Percentiles rank a stretch among this genome's conserved stretches.
Conservation (phyloP, 2,888 invertebrate genomes). For the Erebia aethiops region DNA sequence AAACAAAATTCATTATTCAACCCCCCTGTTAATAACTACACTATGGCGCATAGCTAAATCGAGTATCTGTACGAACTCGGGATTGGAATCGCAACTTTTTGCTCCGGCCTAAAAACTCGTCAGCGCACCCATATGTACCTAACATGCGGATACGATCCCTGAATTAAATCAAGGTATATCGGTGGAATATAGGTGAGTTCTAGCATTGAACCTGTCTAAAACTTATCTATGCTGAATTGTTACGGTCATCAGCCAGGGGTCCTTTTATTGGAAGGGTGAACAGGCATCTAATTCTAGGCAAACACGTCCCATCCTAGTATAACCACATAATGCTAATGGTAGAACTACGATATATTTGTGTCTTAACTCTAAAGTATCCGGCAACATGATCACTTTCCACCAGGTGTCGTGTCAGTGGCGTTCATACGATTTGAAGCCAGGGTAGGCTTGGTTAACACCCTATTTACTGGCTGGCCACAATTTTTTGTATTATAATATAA, state of each 20-base stretch:
- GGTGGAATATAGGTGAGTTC: background rate
- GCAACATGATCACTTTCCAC: too few relatives aligned
- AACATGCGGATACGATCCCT: background rate
- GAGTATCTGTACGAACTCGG: conserved; percentile 53
- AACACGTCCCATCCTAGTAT: too few relatives aligned
- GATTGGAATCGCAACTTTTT: conserved; percentile 41
- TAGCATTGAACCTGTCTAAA: background rate
- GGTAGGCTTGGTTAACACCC: too few relatives aligned
- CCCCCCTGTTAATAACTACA: conserved; percentile 18
- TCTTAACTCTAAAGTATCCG: too few relatives aligned
- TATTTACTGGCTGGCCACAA: too few relatives aligned
- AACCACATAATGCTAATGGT: too few relatives aligned
- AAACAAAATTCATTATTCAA: too few relatives aligned
- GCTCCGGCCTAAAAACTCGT: conserved; percentile 26
- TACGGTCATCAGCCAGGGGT: background rate
- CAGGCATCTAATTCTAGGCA: too few relatives aligned
- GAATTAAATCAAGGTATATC: conserved; percentile 2
- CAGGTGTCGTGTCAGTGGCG: too few relatives aligned
- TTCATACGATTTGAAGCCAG: too few relatives aligned
- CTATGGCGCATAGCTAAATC: conserved; percentile 52
- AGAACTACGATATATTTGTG: too few relatives aligned
- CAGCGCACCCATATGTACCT: background rate
- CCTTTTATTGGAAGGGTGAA: background rate
- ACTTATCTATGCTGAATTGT: background rate
- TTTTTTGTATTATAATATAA: too few relatives aligned